Conservation (phyloP, 2,888 invertebrate genomes). For the Cheilosia vulpina region DNA sequence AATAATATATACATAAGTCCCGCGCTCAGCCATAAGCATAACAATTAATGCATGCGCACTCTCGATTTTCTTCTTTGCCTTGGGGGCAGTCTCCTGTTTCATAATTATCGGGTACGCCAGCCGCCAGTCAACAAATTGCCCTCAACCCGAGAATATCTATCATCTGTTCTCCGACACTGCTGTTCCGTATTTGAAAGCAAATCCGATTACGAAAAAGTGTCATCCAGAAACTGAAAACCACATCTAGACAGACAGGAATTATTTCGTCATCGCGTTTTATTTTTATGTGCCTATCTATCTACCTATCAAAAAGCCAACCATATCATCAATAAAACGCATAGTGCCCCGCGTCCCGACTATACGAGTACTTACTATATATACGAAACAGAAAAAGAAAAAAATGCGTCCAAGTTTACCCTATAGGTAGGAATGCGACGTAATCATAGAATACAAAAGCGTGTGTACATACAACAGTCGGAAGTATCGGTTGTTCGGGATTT, state of each 20-base stretch:
- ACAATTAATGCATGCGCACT: slow-evolving; percentile 75
- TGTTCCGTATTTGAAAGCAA: slow-evolving; percentile 8
- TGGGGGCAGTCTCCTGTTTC: slow-evolving; percentile 68
- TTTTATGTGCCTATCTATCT: neutral
- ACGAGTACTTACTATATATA: neutral
- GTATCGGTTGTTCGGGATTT: slow-evolving; percentile 63
- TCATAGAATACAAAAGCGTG: slow-evolving; percentile 44
- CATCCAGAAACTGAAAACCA: slow-evolving; percentile 7
- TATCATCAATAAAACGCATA: slow-evolving; percentile 41
- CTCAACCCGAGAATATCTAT: slow-evolving; percentile 61
- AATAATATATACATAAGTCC: slow-evolving; percentile 42
- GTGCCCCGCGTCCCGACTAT: neutral
- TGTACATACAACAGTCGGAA: slow-evolving; percentile 63
- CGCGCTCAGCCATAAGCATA: slow-evolving; percentile 61
- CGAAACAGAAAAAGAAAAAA: slow-evolving; percentile 11
- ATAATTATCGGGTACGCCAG: slow-evolving; percentile 53
- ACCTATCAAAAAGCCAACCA: neutral
- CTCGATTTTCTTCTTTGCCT: slow-evolving; percentile 59
- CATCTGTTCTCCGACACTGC: slow-evolving; percentile 44
- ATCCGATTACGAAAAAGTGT: slow-evolving; percentile 15
- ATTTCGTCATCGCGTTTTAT: slow-evolving; percentile 32
- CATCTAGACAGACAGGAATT: slow-evolving; percentile 43
- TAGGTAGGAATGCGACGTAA: slow-evolving; percentile 59
- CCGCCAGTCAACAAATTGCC: slow-evolving; percentile 65
- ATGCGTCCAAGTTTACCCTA: slow-evolving; percentile 50